Evolutionary conservation across 2,113 vertebrate species (phyloP).

Genomic region (Hystrix cristata): DNA sequence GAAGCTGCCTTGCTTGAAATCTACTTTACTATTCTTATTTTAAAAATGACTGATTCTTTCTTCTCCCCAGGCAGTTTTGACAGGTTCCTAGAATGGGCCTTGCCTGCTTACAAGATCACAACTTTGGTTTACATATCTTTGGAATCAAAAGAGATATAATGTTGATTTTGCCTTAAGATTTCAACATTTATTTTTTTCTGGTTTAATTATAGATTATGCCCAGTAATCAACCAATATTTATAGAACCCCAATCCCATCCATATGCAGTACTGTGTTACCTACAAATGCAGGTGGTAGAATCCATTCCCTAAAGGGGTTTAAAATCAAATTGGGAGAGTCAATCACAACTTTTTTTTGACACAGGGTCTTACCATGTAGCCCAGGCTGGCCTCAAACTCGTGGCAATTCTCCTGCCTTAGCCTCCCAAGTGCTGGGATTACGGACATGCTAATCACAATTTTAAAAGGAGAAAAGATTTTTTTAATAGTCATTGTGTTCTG

Average conservation of each 20-base stretch:
- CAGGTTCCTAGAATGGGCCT: not conserved
- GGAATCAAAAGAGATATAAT: not conserved
- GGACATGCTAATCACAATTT: not conserved
- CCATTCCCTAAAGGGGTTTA: not conserved
- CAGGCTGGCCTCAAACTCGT: too few species aligned
- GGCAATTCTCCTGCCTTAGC: too few species aligned
- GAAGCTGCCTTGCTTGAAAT: slow-evolving; percentile 56
- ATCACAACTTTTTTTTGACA: not conserved
- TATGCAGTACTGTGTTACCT: not conserved
- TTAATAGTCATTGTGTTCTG: not conserved
- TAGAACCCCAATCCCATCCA: not conserved
- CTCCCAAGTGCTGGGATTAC: too few species aligned
- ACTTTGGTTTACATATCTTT: not conserved
- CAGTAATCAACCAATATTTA: slow-evolving; percentile 12
- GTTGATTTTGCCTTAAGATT: slow-evolving; percentile 26
- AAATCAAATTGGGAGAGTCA: not conserved
- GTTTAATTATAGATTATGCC: not conserved
- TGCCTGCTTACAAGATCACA: not conserved
- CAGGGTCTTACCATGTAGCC: too few species aligned
- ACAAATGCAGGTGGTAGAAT: not conserved
- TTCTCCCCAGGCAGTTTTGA: slow-evolving; percentile 24
- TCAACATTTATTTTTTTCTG: slow-evolving; percentile 10
- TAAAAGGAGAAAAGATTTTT: not conserved
- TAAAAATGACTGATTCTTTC: slow-evolving; percentile 13
- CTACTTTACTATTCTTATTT: slow-evolving; percentile 40